phyloP scores from a whole-genome alignment of 2,888 invertebrate genomes.

The Schrankia costaestrigalis region DNA sequence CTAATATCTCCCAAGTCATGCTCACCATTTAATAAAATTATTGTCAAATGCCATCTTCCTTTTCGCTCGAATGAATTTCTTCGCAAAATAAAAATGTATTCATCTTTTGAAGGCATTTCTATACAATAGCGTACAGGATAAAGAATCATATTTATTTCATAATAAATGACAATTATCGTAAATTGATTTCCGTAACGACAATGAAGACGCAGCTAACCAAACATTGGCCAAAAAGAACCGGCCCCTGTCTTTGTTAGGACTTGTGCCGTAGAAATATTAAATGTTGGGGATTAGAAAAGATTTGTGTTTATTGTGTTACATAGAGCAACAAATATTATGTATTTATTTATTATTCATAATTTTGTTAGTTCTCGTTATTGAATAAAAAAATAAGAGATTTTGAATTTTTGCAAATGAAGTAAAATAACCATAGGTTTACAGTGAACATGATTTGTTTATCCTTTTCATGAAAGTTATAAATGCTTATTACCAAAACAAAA shows the following conservation, averaged over 20 bases:
- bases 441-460: no score
- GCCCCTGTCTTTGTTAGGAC: conserved; percentile 65
- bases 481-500: no score
- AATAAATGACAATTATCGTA: conserved; percentile 81
- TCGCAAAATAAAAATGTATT: conserved; percentile 68
- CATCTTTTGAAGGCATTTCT: conserved; percentile 54
- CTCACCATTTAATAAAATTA: conserved; percentile 64
- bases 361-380: no score
- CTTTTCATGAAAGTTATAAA: no score
- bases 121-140: conserved; percentile 60
- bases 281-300: conserved; percentile 47
- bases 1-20: conserved; percentile 63
- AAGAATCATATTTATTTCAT: conserved; percentile 80
- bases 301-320: conserved; percentile 63
- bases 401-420: no score
- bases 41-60: conserved; percentile 71
- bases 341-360: conserved; percentile 42
- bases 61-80: conserved; percentile 58
- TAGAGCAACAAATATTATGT: conserved; percentile 67
- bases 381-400: no score
- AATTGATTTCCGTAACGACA: conserved; percentile 74
- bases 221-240: conserved; percentile 83
- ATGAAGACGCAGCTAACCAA: conserved; percentile 83
- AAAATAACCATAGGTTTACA: no score
- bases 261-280: conserved; percentile 43